phyloP scores from a whole-genome alignment of 2,113 vertebrate genomes.

The Verasper variegatus region DNA sequence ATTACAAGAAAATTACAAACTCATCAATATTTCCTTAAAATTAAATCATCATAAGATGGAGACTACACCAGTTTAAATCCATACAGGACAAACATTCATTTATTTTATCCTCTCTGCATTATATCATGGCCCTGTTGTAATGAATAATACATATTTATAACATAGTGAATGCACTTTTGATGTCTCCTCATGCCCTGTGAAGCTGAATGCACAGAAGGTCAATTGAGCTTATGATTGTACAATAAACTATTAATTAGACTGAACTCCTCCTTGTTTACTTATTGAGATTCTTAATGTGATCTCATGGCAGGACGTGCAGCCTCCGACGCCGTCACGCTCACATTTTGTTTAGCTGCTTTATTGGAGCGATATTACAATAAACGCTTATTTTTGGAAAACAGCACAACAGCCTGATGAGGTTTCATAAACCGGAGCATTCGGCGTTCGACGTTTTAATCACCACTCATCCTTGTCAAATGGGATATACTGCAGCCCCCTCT shows the following conservation, averaged over 20 bases:
- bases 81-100: background rate
- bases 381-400: slow-evolving; percentile 55
- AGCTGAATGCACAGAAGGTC: slow-evolving; percentile 47
- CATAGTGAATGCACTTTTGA: slow-evolving; percentile 10
- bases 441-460: slow-evolving; percentile 66
- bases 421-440: slow-evolving; percentile 58
- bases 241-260: slow-evolving; percentile 67
- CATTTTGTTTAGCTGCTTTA: slow-evolving; percentile 13
- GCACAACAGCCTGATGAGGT: slow-evolving; percentile 56
- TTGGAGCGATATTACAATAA: slow-evolving; percentile 35
- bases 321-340: slow-evolving; percentile 5
- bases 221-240: slow-evolving; percentile 46
- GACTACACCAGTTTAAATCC: background rate
- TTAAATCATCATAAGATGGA: no score
- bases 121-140: background rate
- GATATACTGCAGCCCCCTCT: slow-evolving; percentile 56
- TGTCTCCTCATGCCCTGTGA: slow-evolving; percentile 17
- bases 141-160: slow-evolving; percentile 6
- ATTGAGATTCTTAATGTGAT: slow-evolving; percentile 51
- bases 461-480: slow-evolving; percentile 63
- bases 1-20: no score
- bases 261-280: slow-evolving; percentile 52
- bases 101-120: background rate
- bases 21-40: no score
- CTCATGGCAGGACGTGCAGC: slow-evolving; percentile 25